A percentile compares a stretch with the other conserved stretches of the same genome.
Evolutionary conservation across 2,888 invertebrate genomes (phyloP).

Genomic region (Coremacera marginata): DNA sequence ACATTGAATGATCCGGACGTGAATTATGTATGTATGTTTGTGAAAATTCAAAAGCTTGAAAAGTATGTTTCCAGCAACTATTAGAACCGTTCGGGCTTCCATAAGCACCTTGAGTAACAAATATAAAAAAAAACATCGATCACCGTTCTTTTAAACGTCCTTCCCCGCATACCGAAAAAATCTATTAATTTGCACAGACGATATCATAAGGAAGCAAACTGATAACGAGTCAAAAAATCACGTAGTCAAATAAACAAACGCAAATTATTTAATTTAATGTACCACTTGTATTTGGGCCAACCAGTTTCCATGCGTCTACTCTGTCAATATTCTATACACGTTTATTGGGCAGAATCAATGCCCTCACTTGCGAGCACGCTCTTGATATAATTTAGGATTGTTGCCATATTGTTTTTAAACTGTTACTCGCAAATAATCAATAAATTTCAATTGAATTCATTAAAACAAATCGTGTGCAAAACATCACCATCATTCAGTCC

Average conservation of each 20-base stretch:
- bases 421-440: background rate
- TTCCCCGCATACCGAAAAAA: background rate
- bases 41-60: background rate
- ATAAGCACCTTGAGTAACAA: slow-evolving; percentile 15
- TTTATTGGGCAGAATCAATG: slow-evolving; percentile 12
- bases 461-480: too few relatives aligned
- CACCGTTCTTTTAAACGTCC: slow-evolving; percentile 5
- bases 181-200: background rate
- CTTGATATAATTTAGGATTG: background rate
- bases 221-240: background rate
- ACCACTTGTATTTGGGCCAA: slow-evolving; percentile 27
- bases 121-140: background rate
- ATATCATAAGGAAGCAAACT: slow-evolving; percentile 16
- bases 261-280: slow-evolving; percentile 28
- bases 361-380: slow-evolving; percentile 7
- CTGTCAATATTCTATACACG: slow-evolving; percentile 22
- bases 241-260: slow-evolving; percentile 1
- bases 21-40: background rate
- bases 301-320: slow-evolving; percentile 6
- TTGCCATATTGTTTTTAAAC: background rate
- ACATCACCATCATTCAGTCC: too few relatives aligned
- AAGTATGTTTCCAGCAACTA: background rate
- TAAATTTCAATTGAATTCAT: too few relatives aligned
- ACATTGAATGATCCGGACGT: background rate
- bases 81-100: background rate